These are phyloP conservation scores for Agrotis puta DNA, from an alignment of 2,888 invertebrate genomes.

Conservation along the genomic window DNA sequence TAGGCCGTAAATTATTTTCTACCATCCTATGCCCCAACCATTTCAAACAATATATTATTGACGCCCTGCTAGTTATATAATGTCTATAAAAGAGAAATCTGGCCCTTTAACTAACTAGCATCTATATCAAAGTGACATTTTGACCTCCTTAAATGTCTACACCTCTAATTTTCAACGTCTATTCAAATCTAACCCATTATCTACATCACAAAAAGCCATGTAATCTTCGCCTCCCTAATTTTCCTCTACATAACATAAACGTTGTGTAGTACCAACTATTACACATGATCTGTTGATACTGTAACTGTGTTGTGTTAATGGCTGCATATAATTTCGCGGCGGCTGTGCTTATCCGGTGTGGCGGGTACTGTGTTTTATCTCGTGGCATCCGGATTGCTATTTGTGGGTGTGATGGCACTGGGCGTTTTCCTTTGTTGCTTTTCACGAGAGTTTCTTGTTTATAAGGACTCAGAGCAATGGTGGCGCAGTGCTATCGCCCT, in stretches of 20 bases:
- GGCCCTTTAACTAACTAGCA: too few relatives aligned
- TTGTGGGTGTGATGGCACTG: constrained; percentile 23
- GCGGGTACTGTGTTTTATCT: constrained; percentile 67
- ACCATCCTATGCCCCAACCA: too few relatives aligned
- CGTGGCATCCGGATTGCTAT: constrained; percentile 49
- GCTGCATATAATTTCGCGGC: constrained; percentile 58
- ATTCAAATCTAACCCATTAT: constrained; percentile 1
- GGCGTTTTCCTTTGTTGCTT: constrained; percentile 37
- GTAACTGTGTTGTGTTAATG: constrained; percentile 58
- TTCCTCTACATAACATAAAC: constrained; percentile 18
- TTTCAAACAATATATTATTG: too few relatives aligned
- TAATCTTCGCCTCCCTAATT: constrained; percentile 35
- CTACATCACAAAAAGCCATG: constrained; percentile 22
- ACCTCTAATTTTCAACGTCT: not conserved
- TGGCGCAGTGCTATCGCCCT: too few relatives aligned
- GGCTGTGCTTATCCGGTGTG: constrained; percentile 61
- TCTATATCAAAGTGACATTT: not conserved
- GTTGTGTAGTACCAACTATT: constrained; percentile 32
- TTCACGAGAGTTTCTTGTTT: constrained; percentile 47
- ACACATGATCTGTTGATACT: constrained; percentile 33
- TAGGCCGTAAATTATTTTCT: too few relatives aligned
- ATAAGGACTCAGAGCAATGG: too few relatives aligned
- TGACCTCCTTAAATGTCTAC: not conserved
- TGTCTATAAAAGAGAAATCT: too few relatives aligned
- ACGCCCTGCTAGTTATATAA: too few relatives aligned